Evolutionary conservation across 2,797 vertebrate genomes (phyloP).

Genomic region (Xyrichtys novacula): DNA sequence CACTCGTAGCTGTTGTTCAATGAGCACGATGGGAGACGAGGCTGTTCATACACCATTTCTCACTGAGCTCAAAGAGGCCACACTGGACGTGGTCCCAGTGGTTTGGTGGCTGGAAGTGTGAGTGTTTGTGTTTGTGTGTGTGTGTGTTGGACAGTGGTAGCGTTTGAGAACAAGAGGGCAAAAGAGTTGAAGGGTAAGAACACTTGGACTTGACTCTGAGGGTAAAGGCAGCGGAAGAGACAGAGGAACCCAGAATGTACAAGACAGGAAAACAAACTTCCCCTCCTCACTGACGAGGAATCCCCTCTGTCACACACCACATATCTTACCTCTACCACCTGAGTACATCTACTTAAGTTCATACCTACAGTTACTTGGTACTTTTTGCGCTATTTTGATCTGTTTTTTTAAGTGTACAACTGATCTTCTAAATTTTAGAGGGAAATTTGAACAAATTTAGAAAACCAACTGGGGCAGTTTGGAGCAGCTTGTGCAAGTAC

Average conservation of each 20-base stretch:
- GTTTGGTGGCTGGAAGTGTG: conserved; percentile 21
- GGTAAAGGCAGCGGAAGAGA: conserved; percentile 22
- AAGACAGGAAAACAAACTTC: conserved; percentile 39
- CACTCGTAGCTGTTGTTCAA: conserved; percentile 73
- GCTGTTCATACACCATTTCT: conserved; percentile 70
- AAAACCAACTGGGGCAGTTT: no score
- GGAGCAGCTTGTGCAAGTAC: no score
- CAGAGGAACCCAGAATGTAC: conserved; percentile 16
- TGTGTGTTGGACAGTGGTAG: no score
- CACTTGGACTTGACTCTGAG: conserved; percentile 2
- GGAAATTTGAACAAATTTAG: no score
- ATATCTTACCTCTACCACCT: background rate
- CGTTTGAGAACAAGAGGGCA: background rate
- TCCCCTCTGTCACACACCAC: background rate
- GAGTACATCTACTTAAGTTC: background rate
- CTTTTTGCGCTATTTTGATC: no score
- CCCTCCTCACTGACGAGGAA: background rate
- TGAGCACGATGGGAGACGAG: conserved; percentile 69
- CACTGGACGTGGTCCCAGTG: conserved; percentile 46
- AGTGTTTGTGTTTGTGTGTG: no score
- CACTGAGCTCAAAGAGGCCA: conserved; percentile 64
- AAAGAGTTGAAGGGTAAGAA: conserved; percentile 9
- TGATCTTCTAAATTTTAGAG: no score
- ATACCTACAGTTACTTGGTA: background rate
- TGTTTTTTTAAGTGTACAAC: no score